Evolutionary conservation across 2,113 vertebrate genomes (phyloP), one percentile per base, ranked within the genome.

Genomic region (Macroglossus sobrinus): DNA sequence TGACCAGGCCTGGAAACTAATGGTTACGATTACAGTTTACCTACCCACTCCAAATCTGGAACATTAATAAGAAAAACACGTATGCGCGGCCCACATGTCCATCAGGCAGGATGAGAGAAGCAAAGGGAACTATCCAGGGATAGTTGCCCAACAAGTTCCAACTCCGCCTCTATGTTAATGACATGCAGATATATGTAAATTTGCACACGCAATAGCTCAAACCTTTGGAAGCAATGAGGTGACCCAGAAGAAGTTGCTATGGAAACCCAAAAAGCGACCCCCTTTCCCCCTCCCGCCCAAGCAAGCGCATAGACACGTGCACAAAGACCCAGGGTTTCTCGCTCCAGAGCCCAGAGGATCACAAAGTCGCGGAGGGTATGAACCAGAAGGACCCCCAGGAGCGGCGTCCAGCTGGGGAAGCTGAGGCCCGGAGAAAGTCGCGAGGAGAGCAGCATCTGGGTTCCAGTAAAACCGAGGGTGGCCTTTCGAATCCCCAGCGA

Each of bases 121-220:
- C 90, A 16, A 94, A 79, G 33, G 16, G 68, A 95, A 96, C 85
- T 63, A 64, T 91, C 96, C 89, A 55, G 81, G 87, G 95, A 96
- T 28, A 93, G 64, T 91, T 95, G 93, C 91, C 93, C 91, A 79
- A 93, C 66, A 94, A 96, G 93, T 96, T 94, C 84, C 21, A 38
- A 96, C 63, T 75, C 95, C 91, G 43, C 96, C 97, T 94, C 96
- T 82, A 89, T 94, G 95, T 59, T 97, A 97, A 97, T 96, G 53
- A 95, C 33, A 97, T 94, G 96, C 93, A 97, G 89, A 98, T 97
- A 89, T 59, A 97, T 95, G 97, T 78, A 96, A 98, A 97, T 97
- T 47, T 75, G 28, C 0, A 74, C 85, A 78, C 13, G 72, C 91
- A 72, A 85, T 72, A 0, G 59, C 89, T 82, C 89, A 96, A 97